These are phyloP conservation scores for Rhombomys opimus DNA, from an alignment of 2,113 vertebrate genomes.

Conservation along the genomic window DNA sequence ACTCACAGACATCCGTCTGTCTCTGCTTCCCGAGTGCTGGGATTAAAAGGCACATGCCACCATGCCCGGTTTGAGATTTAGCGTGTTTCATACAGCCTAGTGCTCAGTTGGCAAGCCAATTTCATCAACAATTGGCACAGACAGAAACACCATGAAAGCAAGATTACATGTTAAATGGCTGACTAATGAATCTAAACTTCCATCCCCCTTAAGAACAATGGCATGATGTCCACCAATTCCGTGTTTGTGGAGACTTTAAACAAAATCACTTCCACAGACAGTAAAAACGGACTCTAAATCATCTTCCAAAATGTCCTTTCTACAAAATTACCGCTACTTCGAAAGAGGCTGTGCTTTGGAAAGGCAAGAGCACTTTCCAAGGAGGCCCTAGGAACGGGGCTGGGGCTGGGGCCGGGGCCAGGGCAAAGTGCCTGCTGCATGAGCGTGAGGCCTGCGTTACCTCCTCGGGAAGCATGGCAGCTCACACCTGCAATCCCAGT, in stretches of 20 bases:
- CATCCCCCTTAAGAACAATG: not conserved
- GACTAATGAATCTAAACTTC: not conserved
- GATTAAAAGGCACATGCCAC: not conserved
- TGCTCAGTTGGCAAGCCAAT: conserved; percentile 69
- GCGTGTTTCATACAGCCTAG: conserved; percentile 73
- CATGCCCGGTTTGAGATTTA: not conserved
- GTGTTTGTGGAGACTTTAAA: not conserved
- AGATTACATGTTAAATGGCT: not conserved
- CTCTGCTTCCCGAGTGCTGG: not conserved
- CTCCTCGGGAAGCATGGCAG: not conserved
- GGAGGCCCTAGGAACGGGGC: not conserved
- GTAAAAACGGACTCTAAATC: not conserved
- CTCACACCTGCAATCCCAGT: not conserved
- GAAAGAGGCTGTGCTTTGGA: conserved; percentile 43
- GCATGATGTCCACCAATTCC: not conserved
- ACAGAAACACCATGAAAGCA: not conserved
- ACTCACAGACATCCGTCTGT: not conserved
- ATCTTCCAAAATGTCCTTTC: not conserved
- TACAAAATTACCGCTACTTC: not conserved
- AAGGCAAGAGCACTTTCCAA: not conserved
- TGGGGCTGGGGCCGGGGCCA: no score
- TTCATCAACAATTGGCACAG: not conserved
- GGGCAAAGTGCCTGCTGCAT: no score
- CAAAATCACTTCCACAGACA: not conserved
- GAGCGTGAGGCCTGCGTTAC: not conserved